Evolutionary conservation across 1,140 invertebrate species (phyloP).

Genomic region (Agrilus planipennis): DNA sequence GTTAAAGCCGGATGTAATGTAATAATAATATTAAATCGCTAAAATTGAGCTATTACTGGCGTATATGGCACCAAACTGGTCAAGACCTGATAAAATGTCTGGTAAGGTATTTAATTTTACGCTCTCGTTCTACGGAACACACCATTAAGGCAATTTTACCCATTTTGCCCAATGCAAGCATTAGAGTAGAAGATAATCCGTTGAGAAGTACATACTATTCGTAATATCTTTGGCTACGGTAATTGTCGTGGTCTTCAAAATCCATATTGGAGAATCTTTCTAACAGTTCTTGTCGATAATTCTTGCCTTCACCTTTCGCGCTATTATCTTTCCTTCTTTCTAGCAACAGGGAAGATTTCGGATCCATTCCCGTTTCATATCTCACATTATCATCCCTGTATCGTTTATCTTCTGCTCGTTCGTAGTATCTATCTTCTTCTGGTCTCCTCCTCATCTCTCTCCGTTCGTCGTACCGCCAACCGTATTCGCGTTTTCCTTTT

Average conservation of each 20-base stretch:
- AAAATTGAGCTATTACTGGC: constrained; percentile 35
- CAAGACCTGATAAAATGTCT: constrained; percentile 19
- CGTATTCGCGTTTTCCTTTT: constrained; percentile 1
- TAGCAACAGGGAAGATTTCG: too few species aligned
- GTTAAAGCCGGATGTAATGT: too few species aligned
- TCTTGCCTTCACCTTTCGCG: constrained; percentile 25
- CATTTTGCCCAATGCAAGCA: too few species aligned
- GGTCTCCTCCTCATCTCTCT: constrained; percentile 15
- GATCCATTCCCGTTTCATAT: constrained; percentile 8
- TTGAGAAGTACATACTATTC: too few species aligned
- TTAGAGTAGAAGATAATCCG: too few species aligned
- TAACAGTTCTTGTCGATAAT: constrained; percentile 30
- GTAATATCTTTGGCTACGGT: constrained; percentile 28
- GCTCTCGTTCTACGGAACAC: constrained; percentile 34
- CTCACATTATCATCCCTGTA: constrained; percentile 1
- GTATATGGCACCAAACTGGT: constrained; percentile 35
- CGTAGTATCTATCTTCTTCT: constrained; percentile 13
- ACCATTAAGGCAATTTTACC: constrained; percentile 25
- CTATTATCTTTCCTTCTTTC: constrained; percentile 13
- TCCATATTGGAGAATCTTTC: constrained; percentile 33
- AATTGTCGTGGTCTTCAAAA: constrained; percentile 30
- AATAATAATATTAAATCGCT: constrained; percentile 2
- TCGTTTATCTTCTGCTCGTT: constrained; percentile 13
- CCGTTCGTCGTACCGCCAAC: constrained; percentile 9
- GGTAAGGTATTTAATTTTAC: constrained; percentile 9